A percentile compares a stretch with the other conserved stretches of the same genome.
Conservation (phyloP, 2,888 invertebrate genomes). For the Megamerina dolium region DNA sequence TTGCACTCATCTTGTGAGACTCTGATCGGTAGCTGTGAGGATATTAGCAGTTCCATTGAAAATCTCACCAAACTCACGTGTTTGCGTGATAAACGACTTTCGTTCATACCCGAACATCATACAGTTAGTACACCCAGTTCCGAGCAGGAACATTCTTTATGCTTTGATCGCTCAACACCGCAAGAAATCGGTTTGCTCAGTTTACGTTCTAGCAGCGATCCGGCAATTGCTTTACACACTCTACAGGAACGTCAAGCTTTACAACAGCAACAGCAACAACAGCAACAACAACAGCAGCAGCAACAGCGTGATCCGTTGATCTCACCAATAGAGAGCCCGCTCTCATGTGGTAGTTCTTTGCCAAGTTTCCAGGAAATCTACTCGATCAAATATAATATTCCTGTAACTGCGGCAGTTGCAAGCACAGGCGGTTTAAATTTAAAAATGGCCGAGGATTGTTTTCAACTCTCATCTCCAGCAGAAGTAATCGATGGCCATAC, state of each 20-base stretch:
- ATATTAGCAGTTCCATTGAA: slow-evolving; percentile 38
- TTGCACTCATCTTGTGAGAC: slow-evolving; percentile 31
- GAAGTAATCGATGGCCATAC: slow-evolving; percentile 22
- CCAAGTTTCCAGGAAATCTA: slow-evolving; percentile 88
- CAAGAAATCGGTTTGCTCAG: slow-evolving; percentile 39
- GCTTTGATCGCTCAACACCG: slow-evolving; percentile 36
- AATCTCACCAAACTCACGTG: slow-evolving; percentile 42
- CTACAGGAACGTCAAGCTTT: slow-evolving; percentile 31
- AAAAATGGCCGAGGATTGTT: slow-evolving; percentile 84
- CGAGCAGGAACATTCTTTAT: slow-evolving; percentile 38
- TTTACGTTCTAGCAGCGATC: slow-evolving; percentile 48
- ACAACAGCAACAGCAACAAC: slow-evolving; percentile 31
- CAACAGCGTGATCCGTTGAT: slow-evolving; percentile 25
- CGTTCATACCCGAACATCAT: slow-evolving; percentile 44
- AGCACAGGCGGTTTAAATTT: slow-evolving; percentile 55
- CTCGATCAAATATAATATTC: slow-evolving; percentile 68
- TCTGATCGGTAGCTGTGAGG: slow-evolving; percentile 36
- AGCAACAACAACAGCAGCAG: slow-evolving; percentile 22
- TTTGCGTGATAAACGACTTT: slow-evolving; percentile 40
- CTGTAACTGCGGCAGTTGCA: slow-evolving; percentile 50
- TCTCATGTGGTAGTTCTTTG: slow-evolving; percentile 56
- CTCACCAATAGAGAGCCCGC: slow-evolving; percentile 35
- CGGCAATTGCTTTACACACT: slow-evolving; percentile 45
- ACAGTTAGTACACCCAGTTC: slow-evolving; percentile 26
- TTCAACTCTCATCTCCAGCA: slow-evolving; percentile 50